These are phyloP conservation scores for Horisme vitalbata DNA, from an alignment of 2,888 invertebrate genomes.

Conservation along the genomic window DNA sequence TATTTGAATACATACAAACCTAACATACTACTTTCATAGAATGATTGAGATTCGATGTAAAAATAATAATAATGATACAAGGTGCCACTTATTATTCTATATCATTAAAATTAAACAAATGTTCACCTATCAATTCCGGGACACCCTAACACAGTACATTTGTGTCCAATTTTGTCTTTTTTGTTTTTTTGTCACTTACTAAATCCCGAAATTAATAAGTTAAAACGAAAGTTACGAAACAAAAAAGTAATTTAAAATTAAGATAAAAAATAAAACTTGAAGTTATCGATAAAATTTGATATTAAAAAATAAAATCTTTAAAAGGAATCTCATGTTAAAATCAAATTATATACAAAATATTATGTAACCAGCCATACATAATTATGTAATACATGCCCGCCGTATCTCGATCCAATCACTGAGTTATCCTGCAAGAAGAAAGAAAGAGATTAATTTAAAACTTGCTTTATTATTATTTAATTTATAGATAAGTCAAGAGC, in stretches of 20 bases:
- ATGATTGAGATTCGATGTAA: slow-evolving; percentile 46
- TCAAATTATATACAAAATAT: slow-evolving; percentile 58
- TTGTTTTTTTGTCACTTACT: too few species aligned
- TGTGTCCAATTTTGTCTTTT: too few species aligned
- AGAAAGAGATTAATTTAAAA: too few species aligned
- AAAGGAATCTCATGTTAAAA: slow-evolving; percentile 35
- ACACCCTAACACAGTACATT: too few species aligned
- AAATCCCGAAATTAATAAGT: too few species aligned
- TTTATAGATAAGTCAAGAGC: too few species aligned
- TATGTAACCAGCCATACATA: slow-evolving; percentile 52
- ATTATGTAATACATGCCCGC: slow-evolving; percentile 29
- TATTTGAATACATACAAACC: slow-evolving; percentile 27
- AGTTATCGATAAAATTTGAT: slow-evolving; percentile 2
- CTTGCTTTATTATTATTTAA: too few species aligned
- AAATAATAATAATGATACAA: slow-evolving; percentile 21
- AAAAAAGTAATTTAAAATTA: slow-evolving; percentile 7
- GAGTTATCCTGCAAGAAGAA: slow-evolving; percentile 47
- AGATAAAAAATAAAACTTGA: slow-evolving; percentile 11
- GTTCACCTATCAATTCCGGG: too few species aligned
- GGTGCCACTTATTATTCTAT: slow-evolving; percentile 3
- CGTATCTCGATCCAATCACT: slow-evolving; percentile 27
- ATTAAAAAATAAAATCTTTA: slow-evolving; percentile 28
- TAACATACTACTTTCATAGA: slow-evolving; percentile 28
- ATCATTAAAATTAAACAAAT: slow-evolving; percentile 2
- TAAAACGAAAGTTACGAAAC: neutral